phyloP scores from a whole-genome alignment of 2,888 invertebrate genomes.

The Xanthorhoe spadicearia region DNA sequence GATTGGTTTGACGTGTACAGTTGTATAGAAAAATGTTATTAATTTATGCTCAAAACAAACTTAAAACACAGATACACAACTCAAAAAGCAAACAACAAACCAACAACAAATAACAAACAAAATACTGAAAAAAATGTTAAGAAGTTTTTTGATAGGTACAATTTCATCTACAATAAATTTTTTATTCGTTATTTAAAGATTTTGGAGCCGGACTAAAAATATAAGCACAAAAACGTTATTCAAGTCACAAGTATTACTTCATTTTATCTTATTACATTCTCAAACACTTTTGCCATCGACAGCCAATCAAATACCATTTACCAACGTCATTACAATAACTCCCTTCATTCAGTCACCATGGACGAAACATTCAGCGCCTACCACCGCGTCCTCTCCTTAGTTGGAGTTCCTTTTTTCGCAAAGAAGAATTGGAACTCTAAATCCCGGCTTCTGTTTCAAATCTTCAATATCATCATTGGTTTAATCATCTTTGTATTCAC shows the following conservation, averaged over 20 bases:
- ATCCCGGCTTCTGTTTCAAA: conserved; percentile 63
- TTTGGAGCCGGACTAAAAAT: too few relatives aligned
- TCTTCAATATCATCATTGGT: conserved; percentile 64
- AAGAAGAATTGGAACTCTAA: conserved; percentile 62
- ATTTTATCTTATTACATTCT: neutral
- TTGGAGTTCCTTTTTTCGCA: conserved; percentile 68
- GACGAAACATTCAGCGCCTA: conserved; percentile 65
- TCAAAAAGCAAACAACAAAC: too few relatives aligned
- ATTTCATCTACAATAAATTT: too few relatives aligned
- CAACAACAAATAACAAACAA: conserved; percentile 15
- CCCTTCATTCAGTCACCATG: conserved; percentile 52
- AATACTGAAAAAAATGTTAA: too few relatives aligned
- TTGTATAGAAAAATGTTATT: conserved; percentile 8
- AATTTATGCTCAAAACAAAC: neutral
- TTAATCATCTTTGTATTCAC: conserved; percentile 67
- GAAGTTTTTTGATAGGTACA: too few relatives aligned
- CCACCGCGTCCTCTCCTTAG: conserved; percentile 64
- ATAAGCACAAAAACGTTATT: too few relatives aligned
- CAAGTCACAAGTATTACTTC: too few relatives aligned
- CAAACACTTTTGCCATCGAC: neutral
- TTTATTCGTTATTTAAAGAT: neutral
- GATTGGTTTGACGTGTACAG: conserved; percentile 25
- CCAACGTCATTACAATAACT: neutral
- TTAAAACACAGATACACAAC: too few relatives aligned
- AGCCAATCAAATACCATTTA: neutral